Evolutionary conservation across 2,113 vertebrate genomes (phyloP), one percentile per base, ranked within the genome.

Genomic region (Thamnaconus septentrionalis): DNA sequence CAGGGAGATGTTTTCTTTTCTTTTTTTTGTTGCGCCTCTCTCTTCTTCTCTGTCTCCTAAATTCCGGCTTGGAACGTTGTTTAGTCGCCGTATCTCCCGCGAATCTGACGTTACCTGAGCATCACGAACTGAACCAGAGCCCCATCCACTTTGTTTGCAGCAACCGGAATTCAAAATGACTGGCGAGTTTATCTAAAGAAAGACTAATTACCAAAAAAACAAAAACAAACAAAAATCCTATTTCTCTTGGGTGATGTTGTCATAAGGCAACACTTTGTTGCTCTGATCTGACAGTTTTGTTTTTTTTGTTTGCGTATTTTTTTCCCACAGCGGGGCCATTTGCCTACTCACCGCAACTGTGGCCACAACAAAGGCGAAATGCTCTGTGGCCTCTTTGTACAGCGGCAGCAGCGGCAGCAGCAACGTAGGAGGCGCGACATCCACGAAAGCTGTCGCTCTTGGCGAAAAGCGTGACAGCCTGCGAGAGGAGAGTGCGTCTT

Each of bases 1-100:
- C 57, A 78, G 69, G 78, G 70, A 71, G 52, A 67, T 67, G 63
- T 60, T 84, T 76, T 71, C 74, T 75, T 75, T 87, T n/a, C n/a
- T n/a, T 78, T 88, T 89, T 88, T 73, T 81, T 74, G 61, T 67
- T 44, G 0, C 67, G 79, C 85, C 78, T 84, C 78, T 78, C 18
- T 31, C 18, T 31, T 31, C 18, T 31, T 31, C 18, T 31, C 18
- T 2, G 18, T 31, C 18, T 31, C 18, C 18, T 31, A 31, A 31
- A 31, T 31, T 31, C 18, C 2, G 18, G 18, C 18, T 31, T 31
- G 1, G 18, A 31, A 31, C 18, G 2, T 31, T 31, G 18, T 31
- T 31, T 31, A 31, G 18, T 31, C 18, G 18, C 18, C 18, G 18
- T 31, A 31, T 31, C 18, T 31, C 18, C 18, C 18, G 18, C 18